Conservation (phyloP, 2,888 invertebrate species). For the Drymonia ruficornis region DNA sequence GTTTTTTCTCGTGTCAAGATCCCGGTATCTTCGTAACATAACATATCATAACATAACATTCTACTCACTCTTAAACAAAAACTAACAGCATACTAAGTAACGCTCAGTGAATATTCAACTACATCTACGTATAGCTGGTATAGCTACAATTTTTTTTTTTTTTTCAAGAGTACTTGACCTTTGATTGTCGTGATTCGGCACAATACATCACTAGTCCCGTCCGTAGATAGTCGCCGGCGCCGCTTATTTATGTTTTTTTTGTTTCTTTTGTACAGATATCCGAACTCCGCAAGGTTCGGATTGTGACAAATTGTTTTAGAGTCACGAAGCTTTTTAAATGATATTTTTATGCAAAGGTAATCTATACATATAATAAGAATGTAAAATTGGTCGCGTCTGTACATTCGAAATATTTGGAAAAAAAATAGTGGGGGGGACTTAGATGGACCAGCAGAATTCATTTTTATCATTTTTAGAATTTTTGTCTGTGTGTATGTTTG, state of each 20-base stretch:
- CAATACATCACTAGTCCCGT: constrained; percentile 57
- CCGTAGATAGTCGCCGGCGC: constrained; percentile 41
- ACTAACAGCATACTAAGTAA: too few relatives aligned
- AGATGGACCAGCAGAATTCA: too few relatives aligned
- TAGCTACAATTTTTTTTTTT: constrained; percentile 21
- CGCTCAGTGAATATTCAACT: background rate
- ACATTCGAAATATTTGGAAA: too few relatives aligned
- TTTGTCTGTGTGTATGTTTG: too few relatives aligned
- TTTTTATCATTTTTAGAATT: too few relatives aligned
- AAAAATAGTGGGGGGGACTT: too few relatives aligned
- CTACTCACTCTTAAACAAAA: too few relatives aligned
- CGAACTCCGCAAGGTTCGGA: constrained; percentile 11
- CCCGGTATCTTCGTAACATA: too few relatives aligned
- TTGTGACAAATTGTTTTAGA: constrained; percentile 4
- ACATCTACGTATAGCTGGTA: background rate
- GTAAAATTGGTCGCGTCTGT: too few relatives aligned
- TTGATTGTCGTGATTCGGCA: constrained; percentile 55
- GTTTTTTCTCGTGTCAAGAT: too few relatives aligned
- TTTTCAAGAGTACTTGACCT: constrained; percentile 58
- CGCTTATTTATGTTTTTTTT: constrained; percentile 33
- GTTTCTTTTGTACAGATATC: constrained; percentile 17
- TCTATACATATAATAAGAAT: too few relatives aligned
- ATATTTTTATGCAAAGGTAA: constrained; percentile 5
- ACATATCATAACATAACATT: too few relatives aligned
- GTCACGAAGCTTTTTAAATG: background rate